Percentiles rank a stretch among this genome's conserved stretches.
These are phyloP conservation scores for Lichenostomus cassidix DNA, from an alignment of 2,113 vertebrate species.

Conservation along the genomic window DNA sequence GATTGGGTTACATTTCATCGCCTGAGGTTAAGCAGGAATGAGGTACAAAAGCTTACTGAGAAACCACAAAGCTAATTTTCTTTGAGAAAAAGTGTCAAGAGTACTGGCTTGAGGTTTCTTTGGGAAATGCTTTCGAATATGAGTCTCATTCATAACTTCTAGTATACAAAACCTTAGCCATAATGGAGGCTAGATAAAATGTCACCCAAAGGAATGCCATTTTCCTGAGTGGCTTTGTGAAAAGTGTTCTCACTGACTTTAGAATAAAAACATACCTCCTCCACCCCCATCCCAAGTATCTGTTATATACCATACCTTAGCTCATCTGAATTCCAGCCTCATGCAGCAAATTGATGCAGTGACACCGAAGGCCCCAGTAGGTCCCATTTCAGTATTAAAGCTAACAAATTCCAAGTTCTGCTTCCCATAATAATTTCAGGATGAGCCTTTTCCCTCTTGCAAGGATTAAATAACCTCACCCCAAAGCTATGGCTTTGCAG, in stretches of 20 bases:
- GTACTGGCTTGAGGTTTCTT: neutral
- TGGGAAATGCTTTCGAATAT: neutral
- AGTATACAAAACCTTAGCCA: neutral
- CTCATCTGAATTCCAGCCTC: neutral
- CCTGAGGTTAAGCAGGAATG: neutral
- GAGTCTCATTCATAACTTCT: neutral
- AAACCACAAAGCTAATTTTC: neutral
- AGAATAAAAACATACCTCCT: neutral
- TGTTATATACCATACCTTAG: neutral
- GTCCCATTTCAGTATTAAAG: neutral
- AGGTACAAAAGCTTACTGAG: neutral
- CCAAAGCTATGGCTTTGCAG: neutral
- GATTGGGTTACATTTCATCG: neutral
- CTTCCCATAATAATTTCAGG: neutral
- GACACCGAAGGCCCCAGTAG: neutral
- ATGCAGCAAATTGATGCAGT: neutral
- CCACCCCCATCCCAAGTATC: rapidly evolving
- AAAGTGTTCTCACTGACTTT: neutral
- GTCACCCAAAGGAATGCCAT: neutral
- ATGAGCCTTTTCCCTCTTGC: neutral
- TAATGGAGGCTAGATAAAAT: neutral
- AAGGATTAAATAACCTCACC: neutral
- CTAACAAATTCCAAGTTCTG: neutral
- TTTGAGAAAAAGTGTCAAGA: neutral
- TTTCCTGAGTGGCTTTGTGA: neutral